Evolutionary conservation across 35 echinoderm and acorn worm species (phyloP).

Genomic region (Anneissia japonica): DNA sequence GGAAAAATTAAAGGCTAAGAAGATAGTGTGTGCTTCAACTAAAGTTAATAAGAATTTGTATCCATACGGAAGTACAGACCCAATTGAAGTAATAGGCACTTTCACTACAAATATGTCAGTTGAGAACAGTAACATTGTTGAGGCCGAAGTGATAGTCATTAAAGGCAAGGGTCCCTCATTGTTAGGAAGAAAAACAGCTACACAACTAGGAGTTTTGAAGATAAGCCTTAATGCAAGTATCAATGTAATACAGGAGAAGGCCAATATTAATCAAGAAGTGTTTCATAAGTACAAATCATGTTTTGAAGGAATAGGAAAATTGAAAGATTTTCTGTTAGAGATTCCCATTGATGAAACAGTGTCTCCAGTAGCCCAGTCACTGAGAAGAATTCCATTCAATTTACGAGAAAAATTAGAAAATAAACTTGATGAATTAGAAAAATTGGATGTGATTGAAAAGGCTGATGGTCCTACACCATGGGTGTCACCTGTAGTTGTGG

Average conservation of each 20-base stretch:
- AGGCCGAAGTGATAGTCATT: conserved; percentile 9
- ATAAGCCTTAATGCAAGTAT: neutral
- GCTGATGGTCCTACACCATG: neutral
- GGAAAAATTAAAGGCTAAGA: too few species aligned
- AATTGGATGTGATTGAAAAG: conserved; percentile 8
- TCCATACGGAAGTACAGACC: too few species aligned
- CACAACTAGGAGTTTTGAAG: neutral
- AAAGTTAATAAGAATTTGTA: too few species aligned
- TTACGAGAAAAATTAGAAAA: neutral
- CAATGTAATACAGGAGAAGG: too few species aligned
- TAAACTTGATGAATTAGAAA: neutral
- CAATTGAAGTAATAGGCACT: neutral
- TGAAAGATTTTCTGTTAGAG: conserved; percentile 8
- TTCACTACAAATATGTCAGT: neutral
- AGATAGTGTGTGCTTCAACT: too few species aligned
- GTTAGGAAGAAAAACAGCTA: conserved; percentile 2
- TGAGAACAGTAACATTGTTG: too few species aligned
- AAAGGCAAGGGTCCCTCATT: neutral
- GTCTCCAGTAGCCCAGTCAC: neutral
- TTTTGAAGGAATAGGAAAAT: conserved; percentile 5
- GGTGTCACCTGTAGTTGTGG: conserved; percentile 26
- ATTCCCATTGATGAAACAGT: neutral
- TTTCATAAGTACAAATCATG: neutral
- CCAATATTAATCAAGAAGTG: neutral
- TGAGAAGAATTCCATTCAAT: conserved; percentile 9